These are phyloP conservation scores for Drosophila pandora DNA, from an alignment of 1,140 invertebrate genomes.

Conservation along the genomic window DNA sequence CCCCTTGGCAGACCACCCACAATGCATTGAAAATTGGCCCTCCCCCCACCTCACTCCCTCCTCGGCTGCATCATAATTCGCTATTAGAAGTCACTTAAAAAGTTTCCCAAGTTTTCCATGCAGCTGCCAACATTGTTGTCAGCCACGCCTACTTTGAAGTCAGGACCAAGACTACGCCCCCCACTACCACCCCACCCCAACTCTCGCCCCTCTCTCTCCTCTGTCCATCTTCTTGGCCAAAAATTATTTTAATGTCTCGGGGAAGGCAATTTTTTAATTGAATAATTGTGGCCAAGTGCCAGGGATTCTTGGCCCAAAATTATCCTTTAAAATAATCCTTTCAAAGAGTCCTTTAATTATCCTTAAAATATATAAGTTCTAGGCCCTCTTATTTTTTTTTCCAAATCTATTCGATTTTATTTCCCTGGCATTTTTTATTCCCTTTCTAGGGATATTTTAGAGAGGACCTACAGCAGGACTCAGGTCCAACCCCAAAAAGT, in stretches of 20 bases:
- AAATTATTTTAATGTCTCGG: constrained; percentile 64
- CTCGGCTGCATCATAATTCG: constrained; percentile 71
- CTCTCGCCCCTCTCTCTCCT: background rate
- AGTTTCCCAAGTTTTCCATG: constrained; percentile 74
- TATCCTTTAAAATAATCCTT: too few species aligned
- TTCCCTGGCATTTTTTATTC: too few species aligned
- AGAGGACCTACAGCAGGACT: too few species aligned
- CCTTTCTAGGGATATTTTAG: too few species aligned
- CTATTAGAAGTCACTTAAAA: constrained; percentile 82
- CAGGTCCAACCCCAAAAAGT: too few species aligned
- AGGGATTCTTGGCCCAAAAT: background rate
- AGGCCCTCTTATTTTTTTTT: too few species aligned
- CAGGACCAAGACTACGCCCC: too few species aligned
- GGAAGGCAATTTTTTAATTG: constrained; percentile 41
- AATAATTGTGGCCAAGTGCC: constrained; percentile 44
- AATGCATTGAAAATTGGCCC: constrained; percentile 61
- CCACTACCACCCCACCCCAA: background rate
- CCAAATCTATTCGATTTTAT: too few species aligned
- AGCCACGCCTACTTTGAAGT: constrained; percentile 42
- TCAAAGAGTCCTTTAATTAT: too few species aligned
- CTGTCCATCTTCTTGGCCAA: too few species aligned
- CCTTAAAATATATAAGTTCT: too few species aligned
- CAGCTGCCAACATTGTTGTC: constrained; percentile 80
- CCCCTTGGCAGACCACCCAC: background rate
- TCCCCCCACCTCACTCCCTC: background rate